Evolutionary conservation across 2,888 invertebrate species (phyloP).

Genomic region (Campopleginae sp.): DNA sequence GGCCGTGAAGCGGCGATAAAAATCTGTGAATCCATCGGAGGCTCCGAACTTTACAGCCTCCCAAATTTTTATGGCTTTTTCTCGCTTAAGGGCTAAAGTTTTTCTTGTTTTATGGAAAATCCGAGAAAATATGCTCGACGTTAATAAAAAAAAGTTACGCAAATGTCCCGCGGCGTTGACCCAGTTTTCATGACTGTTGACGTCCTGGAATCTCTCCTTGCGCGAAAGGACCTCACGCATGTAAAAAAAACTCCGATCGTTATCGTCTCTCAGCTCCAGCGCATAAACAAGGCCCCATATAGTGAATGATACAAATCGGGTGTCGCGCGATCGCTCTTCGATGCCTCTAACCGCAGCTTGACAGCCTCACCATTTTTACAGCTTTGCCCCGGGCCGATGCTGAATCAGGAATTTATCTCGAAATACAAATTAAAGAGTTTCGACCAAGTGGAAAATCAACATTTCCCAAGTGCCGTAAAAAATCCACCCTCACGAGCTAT

Average conservation of each 20-base stretch:
- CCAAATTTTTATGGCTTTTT: conserved; percentile 4
- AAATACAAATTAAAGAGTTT: too few relatives aligned
- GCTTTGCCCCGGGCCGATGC: not conserved
- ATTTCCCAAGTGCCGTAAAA: too few relatives aligned
- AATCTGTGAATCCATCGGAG: conserved; percentile 62
- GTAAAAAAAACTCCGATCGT: conserved; percentile 47
- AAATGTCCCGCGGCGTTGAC: conserved; percentile 52
- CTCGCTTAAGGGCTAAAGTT: not conserved
- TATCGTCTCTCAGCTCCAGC: conserved; percentile 31
- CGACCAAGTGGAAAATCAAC: too few relatives aligned
- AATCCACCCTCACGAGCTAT: too few relatives aligned
- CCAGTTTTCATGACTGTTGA: conserved; percentile 50
- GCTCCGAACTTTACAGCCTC: conserved; percentile 75
- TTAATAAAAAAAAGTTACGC: conserved; percentile 39
- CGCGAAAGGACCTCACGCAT: conserved; percentile 65
- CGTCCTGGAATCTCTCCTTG: conserved; percentile 8
- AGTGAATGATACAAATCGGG: conserved; percentile 14
- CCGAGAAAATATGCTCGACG: conserved; percentile 30
- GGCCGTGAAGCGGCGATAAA: conserved; percentile 72
- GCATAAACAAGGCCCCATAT: not conserved
- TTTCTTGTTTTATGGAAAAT: conserved; percentile 39
- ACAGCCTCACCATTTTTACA: not conserved
- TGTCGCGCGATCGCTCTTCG: not conserved
- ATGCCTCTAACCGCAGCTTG: conserved; percentile 48
- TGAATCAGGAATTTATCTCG: not conserved